phyloP scores from a whole-genome alignment of 2,797 vertebrate species.

The Hydrolagus colliei region DNA sequence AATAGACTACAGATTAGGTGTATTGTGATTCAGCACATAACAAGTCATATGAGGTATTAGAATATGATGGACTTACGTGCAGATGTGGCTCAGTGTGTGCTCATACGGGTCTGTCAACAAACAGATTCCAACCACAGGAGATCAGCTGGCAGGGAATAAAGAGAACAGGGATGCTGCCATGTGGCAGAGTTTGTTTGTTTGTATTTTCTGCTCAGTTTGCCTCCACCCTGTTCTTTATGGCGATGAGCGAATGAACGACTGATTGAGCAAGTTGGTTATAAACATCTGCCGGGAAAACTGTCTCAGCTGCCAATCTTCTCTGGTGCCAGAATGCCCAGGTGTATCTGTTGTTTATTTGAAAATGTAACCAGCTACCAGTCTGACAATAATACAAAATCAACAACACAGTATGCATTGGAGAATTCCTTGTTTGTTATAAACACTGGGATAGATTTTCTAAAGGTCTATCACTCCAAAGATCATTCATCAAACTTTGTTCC shows the following conservation, averaged over 20 bases:
- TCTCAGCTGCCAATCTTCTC: not conserved
- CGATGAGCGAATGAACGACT: not conserved
- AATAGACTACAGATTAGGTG: not conserved
- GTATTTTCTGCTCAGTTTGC: not conserved
- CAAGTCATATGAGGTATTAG: not conserved
- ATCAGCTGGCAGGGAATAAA: not conserved
- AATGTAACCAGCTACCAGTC: not conserved
- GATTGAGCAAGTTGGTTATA: not conserved
- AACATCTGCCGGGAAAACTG: not conserved
- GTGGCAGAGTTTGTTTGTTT: not conserved
- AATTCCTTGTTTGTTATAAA: not conserved
- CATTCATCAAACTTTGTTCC: not conserved
- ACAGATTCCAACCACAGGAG: not conserved
- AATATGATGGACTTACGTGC: not conserved
- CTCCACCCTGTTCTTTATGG: not conserved
- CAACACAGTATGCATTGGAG: not conserved
- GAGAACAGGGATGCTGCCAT: not conserved
- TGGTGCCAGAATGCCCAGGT: not conserved
- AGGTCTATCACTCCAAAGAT: not conserved
- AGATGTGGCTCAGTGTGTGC: not conserved
- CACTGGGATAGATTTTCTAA: not conserved
- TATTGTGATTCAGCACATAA: not conserved
- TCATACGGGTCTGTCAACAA: not conserved
- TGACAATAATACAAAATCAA: not conserved
- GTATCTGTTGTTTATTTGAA: not conserved